Percentiles rank a stretch among this genome's conserved stretches.
phyloP scores from a whole-genome alignment of 2,797 vertebrate species.

The Halcyon leucocephala region DNA sequence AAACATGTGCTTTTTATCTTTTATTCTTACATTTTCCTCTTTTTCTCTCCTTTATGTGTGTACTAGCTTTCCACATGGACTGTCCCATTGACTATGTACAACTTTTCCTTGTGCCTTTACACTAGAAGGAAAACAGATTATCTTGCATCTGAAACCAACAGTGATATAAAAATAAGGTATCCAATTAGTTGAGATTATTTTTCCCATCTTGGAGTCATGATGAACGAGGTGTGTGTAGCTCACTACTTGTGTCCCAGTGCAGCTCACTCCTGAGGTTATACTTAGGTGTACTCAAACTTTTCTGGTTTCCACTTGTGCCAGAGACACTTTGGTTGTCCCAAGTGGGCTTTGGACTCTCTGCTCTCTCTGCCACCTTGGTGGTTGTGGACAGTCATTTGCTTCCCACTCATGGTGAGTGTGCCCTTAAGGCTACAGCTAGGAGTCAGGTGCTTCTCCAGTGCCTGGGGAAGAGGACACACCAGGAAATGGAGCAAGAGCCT shows the following conservation, averaged over 20 bases:
- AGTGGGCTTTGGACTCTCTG: neutral
- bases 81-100: neutral
- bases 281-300: neutral
- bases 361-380: neutral
- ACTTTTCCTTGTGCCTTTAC: neutral
- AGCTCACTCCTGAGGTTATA: neutral
- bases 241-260: neutral
- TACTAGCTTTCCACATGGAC: neutral
- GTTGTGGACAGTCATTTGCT: neutral
- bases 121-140: neutral
- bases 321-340: neutral
- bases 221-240: fast-evolving
- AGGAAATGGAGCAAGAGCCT: neutral
- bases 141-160: neutral
- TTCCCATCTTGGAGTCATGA: neutral
- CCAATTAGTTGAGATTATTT: neutral
- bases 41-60: neutral
- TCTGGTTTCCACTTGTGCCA: fast-evolving
- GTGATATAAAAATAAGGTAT: neutral
- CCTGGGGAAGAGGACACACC: fast-evolving
- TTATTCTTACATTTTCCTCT: neutral
- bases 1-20: neutral
- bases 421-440: neutral
- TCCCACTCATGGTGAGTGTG: neutral
- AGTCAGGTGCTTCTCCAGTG: neutral